phyloP scores from a whole-genome alignment of 2,797 vertebrate genomes.

The Acanthurus leucopareius region DNA sequence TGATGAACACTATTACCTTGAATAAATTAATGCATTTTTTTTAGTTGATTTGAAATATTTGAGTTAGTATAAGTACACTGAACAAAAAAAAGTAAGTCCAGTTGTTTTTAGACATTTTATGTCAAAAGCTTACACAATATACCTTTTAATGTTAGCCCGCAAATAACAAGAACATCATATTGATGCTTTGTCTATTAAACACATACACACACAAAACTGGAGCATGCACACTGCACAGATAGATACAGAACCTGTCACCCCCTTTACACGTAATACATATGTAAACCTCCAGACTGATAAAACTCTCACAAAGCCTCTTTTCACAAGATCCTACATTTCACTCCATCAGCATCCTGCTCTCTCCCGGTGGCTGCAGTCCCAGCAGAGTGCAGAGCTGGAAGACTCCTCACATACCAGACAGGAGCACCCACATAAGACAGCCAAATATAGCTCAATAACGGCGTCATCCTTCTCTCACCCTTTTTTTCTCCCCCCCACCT shows the following conservation, averaged over 20 bases:
- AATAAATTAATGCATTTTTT: too few relatives aligned
- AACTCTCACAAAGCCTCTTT: conserved; percentile 14
- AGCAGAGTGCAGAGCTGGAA: conserved; percentile 46
- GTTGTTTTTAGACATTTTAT: too few relatives aligned
- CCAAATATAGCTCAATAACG: conserved; percentile 76
- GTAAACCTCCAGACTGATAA: conserved; percentile 18
- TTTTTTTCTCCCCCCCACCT: conserved; percentile 34
- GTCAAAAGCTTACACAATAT: too few relatives aligned
- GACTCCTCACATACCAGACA: conserved; percentile 65
- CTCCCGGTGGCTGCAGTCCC: conserved; percentile 48
- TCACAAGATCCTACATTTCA: conserved; percentile 22
- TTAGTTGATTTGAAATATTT: too few relatives aligned
- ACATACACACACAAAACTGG: background rate
- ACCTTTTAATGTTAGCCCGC: background rate
- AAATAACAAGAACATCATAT: background rate
- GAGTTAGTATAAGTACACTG: too few relatives aligned
- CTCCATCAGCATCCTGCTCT: conserved; percentile 22
- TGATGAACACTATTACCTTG: background rate
- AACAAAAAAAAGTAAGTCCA: too few relatives aligned
- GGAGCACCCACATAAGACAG: conserved; percentile 69
- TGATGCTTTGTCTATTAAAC: background rate
- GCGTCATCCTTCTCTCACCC: conserved; percentile 53
- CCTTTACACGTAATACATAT: background rate
- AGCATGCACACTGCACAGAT: background rate
- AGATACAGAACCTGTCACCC: background rate